Conservation (phyloP, 2,888 invertebrate species). For the Cistogaster globosa region DNA sequence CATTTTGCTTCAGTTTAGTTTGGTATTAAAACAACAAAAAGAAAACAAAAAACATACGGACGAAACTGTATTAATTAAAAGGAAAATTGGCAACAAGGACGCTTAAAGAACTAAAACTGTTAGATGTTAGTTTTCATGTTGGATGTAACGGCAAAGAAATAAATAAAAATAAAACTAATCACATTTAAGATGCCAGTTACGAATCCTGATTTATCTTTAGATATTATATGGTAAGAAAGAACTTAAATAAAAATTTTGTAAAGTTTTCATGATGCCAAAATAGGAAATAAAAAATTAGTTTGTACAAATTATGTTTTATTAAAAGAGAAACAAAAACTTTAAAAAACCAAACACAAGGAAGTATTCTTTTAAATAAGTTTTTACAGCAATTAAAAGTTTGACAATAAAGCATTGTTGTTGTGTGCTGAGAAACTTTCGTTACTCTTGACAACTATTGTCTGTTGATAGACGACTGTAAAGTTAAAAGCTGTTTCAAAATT, state of each 20-base stretch:
- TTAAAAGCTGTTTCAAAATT: too few species aligned
- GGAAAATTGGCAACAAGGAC: conserved; percentile 38
- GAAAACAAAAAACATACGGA: neutral
- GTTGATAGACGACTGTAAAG: too few species aligned
- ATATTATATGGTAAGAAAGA: neutral
- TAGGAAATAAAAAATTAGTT: neutral
- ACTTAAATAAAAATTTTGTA: neutral
- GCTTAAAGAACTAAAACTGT: conserved; percentile 14
- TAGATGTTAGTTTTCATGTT: neutral
- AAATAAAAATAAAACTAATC: too few species aligned
- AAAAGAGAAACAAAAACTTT: neutral
- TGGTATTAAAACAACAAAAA: conserved; percentile 5
- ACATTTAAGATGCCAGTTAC: neutral
- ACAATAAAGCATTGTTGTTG: too few species aligned
- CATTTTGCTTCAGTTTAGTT: neutral
- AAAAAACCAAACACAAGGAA: neutral
- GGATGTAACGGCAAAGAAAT: neutral
- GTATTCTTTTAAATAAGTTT: too few species aligned
- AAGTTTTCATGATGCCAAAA: neutral
- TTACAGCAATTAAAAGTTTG: too few species aligned
- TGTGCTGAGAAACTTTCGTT: too few species aligned
- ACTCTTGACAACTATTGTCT: too few species aligned
- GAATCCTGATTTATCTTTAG: neutral
- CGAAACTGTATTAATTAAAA: neutral
- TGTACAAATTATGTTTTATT: conserved; percentile 1